Evolutionary conservation across 2,888 invertebrate species (phyloP).

Genomic region (Luperina nickerlii): DNA sequence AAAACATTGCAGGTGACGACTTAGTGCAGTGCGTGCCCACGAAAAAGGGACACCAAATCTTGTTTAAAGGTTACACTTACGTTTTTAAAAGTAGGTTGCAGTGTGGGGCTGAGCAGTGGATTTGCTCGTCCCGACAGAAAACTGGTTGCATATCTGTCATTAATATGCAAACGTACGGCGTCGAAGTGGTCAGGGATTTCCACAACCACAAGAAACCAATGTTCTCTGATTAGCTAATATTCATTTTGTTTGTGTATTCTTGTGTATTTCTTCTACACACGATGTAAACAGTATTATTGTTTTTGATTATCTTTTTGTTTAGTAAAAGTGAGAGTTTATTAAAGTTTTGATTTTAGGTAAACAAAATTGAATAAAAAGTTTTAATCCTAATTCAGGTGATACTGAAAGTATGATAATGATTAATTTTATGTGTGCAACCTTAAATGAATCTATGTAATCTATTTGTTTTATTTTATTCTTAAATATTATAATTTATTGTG

Average conservation of each 20-base stretch:
- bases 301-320: background rate
- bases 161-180: constrained; percentile 86
- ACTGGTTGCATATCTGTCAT: constrained; percentile 88
- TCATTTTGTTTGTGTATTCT: constrained; percentile 22
- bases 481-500: background rate
- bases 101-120: constrained; percentile 88
- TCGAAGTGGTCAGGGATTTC: constrained; percentile 86
- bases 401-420: background rate
- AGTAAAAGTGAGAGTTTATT: background rate
- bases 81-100: constrained; percentile 86
- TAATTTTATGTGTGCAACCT: background rate
- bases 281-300: constrained; percentile 20
- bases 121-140: constrained; percentile 86
- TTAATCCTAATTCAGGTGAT: background rate
- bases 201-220: constrained; percentile 88
- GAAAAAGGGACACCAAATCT: constrained; percentile 85
- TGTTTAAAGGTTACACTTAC: constrained; percentile 87
- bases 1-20: constrained; percentile 83
- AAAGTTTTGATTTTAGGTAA: background rate
- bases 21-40: constrained; percentile 87
- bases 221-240: constrained; percentile 74
- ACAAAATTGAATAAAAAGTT: constrained; percentile 18
- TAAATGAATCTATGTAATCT: background rate
- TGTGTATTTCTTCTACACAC: constrained; percentile 1
- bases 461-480: background rate